Conservation (phyloP, 30 jellyfish, hydroid and myxozoan genomes). For the Hydractinia symbiolongicarpus region DNA sequence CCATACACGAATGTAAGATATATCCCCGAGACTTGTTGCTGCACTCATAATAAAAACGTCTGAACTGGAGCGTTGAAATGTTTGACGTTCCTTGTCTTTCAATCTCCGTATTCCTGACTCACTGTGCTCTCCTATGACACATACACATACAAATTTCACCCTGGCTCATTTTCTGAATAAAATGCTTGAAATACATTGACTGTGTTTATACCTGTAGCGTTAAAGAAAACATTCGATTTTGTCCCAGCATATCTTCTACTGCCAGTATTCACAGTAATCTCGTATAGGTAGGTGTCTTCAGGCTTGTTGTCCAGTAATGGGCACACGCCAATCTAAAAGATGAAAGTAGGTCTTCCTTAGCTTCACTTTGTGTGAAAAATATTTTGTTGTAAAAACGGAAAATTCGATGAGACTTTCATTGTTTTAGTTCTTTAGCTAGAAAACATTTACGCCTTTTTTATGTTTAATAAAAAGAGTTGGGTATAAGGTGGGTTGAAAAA, state of each 20-base stretch:
- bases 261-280: slow-evolving; percentile 82
- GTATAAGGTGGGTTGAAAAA: no score
- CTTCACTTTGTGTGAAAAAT: no score
- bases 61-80: slow-evolving; percentile 75
- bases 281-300: slow-evolving; percentile 57
- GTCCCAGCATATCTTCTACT: slow-evolving; percentile 82
- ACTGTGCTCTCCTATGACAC: slow-evolving; percentile 61
- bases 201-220: slow-evolving; percentile 42
- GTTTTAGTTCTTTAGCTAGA: no score
- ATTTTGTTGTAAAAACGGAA: no score
- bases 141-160: neutral
- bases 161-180: no score
- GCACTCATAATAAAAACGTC: slow-evolving; percentile 90
- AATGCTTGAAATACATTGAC: no score
- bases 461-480: no score
- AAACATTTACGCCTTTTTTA: no score
- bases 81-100: slow-evolving; percentile 72
- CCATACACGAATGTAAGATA: slow-evolving; percentile 82
- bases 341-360: neutral
- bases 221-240: slow-evolving; percentile 63
- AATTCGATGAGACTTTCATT: no score
- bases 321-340: slow-evolving; percentile 77
- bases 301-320: slow-evolving; percentile 83
- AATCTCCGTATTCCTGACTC: slow-evolving; percentile 71
- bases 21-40: slow-evolving; percentile 66